Evolutionary conservation across 2,797 vertebrate species (phyloP), one percentile per base, ranked within the genome.

Genomic region (Sternotherus odoratus): DNA sequence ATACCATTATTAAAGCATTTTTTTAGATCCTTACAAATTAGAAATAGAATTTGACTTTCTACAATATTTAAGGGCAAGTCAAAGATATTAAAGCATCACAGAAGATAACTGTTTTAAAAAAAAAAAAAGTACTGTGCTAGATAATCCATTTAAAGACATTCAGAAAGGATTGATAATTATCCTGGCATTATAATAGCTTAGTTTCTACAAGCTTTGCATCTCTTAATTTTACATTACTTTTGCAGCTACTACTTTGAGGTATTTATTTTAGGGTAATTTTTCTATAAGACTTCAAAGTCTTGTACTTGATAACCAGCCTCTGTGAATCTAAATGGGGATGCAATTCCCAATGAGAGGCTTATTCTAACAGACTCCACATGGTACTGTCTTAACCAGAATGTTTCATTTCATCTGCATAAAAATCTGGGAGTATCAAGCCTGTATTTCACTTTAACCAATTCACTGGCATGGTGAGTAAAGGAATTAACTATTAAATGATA

Each of bases 161-260:
- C 51, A 89, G 89, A 93, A 96, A 69, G 53, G 82, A 82, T 88
- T 93, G 81, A 43, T 88, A 96, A 95, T 95, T 97, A 94, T 80
- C 50, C 87, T 92, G 86, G 36, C 56, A 46, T 91, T 91, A 89
- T 53, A 93, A 82, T 50, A 82, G 77, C 48, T 84, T 93, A 81
- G 74, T 94, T 95, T 96, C 83, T 78, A 80, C 48, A 80, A 60
- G 57, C 4, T 91, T 86, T 85, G 43, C 43, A 78, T 84, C 79
- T 95, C 90, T 91, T 92, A 51, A 91, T 46, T 95, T 94, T 54
- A 2, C 77, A 60, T 85, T 84, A 79, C 50, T 86, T 91, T 81
- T 74, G 30, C 63, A 88, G 57, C 54, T n/a, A 30, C 79, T 69
- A 86, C 30, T 94, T 56, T n/a, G 66, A 85, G 85, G 30, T 86